Conservation (phyloP, 2,888 invertebrate species). For the Protophormia terraenovae region DNA sequence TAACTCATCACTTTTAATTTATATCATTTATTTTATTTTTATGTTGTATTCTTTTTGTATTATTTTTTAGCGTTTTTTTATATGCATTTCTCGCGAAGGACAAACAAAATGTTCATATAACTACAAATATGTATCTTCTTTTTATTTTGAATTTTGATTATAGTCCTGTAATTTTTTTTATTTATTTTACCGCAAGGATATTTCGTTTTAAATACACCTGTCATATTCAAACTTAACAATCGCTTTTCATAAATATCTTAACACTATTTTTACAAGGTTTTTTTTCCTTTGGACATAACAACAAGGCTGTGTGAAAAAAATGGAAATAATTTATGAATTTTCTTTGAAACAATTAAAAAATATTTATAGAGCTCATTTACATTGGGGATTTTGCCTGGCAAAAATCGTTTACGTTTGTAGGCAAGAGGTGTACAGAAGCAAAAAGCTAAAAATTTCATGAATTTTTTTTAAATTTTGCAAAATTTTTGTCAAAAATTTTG, state of each 20-base stretch:
- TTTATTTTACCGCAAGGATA: background rate
- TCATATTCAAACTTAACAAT: background rate
- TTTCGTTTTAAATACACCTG: background rate
- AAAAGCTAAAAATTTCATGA: too few relatives aligned
- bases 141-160: background rate
- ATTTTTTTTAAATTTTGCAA: too few relatives aligned
- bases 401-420: too few relatives aligned
- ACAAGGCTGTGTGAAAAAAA: background rate
- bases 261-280: background rate
- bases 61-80: background rate
- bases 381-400: too few relatives aligned
- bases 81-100: background rate
- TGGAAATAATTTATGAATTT: too few relatives aligned
- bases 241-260: background rate
- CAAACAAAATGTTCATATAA: background rate
- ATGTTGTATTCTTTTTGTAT: background rate
- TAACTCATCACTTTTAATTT: too few relatives aligned
- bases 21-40: too few relatives aligned
- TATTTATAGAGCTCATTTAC: too few relatives aligned
- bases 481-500: too few relatives aligned
- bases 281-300: background rate
- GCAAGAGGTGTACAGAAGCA: too few relatives aligned
- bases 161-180: background rate
- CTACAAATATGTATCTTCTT: too few relatives aligned
- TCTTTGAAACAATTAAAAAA: too few relatives aligned